Percentiles rank a stretch among this genome's conserved stretches.
Evolutionary conservation across 2,113 vertebrate species (phyloP).

Genomic region (Epinephelus cyanopodus): DNA sequence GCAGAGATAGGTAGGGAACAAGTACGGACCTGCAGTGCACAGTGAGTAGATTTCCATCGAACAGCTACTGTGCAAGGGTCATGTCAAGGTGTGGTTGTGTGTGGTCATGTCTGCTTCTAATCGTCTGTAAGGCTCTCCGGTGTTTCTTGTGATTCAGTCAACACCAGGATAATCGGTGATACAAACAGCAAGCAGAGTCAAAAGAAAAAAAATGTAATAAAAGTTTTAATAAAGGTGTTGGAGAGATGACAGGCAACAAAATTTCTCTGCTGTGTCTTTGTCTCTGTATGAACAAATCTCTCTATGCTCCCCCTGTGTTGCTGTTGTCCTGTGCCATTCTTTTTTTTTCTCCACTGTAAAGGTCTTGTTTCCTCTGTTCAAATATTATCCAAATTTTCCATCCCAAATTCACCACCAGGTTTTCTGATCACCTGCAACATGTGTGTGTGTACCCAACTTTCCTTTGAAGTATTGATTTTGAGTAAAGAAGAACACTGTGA

Average conservation of each 20-base stretch:
- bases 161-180: neutral
- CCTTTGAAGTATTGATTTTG: neutral
- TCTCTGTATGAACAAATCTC: conserved; percentile 29
- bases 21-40: conserved; percentile 18
- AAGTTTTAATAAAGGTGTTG: neutral
- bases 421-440: conserved; percentile 45
- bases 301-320: conserved; percentile 20
- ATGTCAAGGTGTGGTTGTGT: conserved; percentile 5
- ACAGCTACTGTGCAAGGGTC: neutral
- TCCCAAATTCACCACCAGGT: conserved; percentile 36
- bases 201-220: neutral
- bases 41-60: neutral
- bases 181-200: neutral
- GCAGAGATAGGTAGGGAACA: neutral
- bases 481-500: conserved; percentile 24
- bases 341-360: conserved; percentile 18
- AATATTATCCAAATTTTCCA: conserved; percentile 23
- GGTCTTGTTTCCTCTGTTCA: conserved; percentile 27
- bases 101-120: conserved; percentile 2
- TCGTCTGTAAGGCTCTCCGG: conserved; percentile 2
- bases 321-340: neutral
- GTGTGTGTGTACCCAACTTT: neutral
- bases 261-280: conserved; percentile 47
- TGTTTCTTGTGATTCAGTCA: neutral
- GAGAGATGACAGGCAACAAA: neutral